phyloP scores from a whole-genome alignment of 2,797 vertebrate species.

The Sebastes melanostomus region DNA sequence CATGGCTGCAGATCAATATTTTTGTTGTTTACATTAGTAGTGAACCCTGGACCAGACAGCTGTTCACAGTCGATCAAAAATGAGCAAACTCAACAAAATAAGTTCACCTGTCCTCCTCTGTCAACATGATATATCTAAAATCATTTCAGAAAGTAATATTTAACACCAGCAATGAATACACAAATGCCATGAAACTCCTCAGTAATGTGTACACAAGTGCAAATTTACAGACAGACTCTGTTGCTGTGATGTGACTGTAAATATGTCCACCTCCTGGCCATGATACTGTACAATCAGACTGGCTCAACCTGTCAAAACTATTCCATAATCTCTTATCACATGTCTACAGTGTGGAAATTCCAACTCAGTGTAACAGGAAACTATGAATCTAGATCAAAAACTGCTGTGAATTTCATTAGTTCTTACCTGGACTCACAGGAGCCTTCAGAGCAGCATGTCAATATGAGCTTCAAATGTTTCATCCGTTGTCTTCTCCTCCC shows the following conservation, averaged over 20 bases:
- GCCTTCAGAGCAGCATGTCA: conserved; percentile 63
- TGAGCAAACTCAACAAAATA: neutral
- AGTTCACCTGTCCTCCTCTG: neutral
- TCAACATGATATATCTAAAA: neutral
- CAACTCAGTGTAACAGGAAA: neutral
- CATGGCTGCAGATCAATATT: conserved; percentile 45
- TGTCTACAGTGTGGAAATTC: neutral
- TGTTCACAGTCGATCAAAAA: conserved; percentile 5
- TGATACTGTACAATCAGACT: neutral
- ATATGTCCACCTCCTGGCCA: neutral
- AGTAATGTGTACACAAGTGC: neutral
- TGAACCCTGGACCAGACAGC: conserved; percentile 59
- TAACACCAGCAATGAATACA: neutral
- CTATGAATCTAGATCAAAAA: neutral
- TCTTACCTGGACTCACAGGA: conserved; percentile 73
- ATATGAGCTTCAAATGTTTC: conserved; percentile 61
- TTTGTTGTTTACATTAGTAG: conserved; percentile 40
- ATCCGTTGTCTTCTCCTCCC: conserved; percentile 51
- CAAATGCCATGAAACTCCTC: neutral
- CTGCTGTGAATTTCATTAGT: neutral
- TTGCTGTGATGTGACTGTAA: neutral
- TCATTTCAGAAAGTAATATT: neutral
- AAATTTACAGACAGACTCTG: neutral
- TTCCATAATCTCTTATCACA: neutral
- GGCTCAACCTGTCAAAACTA: neutral